phyloP scores from a whole-genome alignment of 2,113 vertebrate genomes.

The Pterocles orientalis region DNA sequence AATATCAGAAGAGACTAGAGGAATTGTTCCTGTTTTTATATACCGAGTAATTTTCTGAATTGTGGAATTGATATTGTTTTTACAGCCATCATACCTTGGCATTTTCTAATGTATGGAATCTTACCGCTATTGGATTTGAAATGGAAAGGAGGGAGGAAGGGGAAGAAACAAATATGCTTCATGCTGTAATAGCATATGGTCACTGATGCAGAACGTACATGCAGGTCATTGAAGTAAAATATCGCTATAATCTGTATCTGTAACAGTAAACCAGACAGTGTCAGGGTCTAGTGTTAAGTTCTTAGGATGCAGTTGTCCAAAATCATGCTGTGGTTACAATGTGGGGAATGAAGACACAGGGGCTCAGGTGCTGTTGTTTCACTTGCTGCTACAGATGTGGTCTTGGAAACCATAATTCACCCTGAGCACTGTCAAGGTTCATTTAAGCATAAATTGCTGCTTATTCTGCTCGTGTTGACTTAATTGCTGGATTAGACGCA shows the following conservation, averaged over 20 bases:
- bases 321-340: fast-evolving
- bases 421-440: background rate
- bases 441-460: background rate
- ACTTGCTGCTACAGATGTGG: background rate
- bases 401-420: background rate
- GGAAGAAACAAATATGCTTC: background rate
- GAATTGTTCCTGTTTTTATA: background rate
- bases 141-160: background rate
- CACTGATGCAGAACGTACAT: background rate
- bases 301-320: background rate
- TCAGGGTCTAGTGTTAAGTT: background rate
- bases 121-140: background rate
- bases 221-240: background rate
- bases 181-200: background rate
- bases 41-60: background rate
- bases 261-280: background rate
- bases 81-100: background rate
- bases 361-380: background rate
- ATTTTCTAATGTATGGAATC: background rate
- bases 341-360: fast-evolving
- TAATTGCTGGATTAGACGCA: background rate
- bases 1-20: background rate
- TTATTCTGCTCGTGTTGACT: background rate
- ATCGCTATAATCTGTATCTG: background rate
- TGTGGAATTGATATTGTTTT: background rate